A percentile compares a stretch with the other conserved stretches of the same genome.
These are phyloP conservation scores for Heteractis magnifica DNA, from an alignment of 92 coral and sea anemone genomes.

Conservation along the genomic window DNA sequence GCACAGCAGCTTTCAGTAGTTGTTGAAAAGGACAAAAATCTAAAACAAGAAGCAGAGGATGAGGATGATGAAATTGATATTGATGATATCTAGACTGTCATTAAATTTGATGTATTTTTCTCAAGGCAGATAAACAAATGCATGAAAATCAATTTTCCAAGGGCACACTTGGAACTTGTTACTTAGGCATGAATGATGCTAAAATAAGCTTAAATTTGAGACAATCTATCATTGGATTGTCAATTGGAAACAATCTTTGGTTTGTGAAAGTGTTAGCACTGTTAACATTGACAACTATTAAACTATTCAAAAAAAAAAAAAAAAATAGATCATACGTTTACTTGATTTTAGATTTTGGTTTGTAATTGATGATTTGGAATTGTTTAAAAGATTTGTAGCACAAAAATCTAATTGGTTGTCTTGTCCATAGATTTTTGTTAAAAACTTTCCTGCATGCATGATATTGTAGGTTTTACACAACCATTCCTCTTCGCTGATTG, in stretches of 20 bases:
- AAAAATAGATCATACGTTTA: too few relatives aligned
- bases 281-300: too few relatives aligned
- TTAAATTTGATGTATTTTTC: not conserved
- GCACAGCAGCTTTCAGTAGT: slow-evolving; percentile 73
- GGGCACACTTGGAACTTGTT: not conserved
- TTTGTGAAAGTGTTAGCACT: too few relatives aligned
- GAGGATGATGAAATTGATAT: slow-evolving; percentile 81
- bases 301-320: too few relatives aligned
- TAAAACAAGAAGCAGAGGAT: slow-evolving; percentile 39
- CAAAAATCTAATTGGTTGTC: too few relatives aligned
- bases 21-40: slow-evolving; percentile 27
- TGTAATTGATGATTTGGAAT: too few relatives aligned
- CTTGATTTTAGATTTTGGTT: too few relatives aligned
- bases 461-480: too few relatives aligned
- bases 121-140: not conserved
- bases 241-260: not conserved
- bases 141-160: not conserved
- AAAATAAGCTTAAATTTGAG: not conserved
- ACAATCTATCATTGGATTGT: not conserved
- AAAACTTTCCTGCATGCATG: too few relatives aligned
- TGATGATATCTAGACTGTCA: slow-evolving; percentile 71
- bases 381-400: too few relatives aligned
- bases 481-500: too few relatives aligned
- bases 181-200: not conserved
- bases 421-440: too few relatives aligned